A percentile compares a stretch with the other conserved stretches of the same genome.
Evolutionary conservation across 92 coral and sea anemone species (phyloP).

Genomic region (Pocillopora meandrina): DNA sequence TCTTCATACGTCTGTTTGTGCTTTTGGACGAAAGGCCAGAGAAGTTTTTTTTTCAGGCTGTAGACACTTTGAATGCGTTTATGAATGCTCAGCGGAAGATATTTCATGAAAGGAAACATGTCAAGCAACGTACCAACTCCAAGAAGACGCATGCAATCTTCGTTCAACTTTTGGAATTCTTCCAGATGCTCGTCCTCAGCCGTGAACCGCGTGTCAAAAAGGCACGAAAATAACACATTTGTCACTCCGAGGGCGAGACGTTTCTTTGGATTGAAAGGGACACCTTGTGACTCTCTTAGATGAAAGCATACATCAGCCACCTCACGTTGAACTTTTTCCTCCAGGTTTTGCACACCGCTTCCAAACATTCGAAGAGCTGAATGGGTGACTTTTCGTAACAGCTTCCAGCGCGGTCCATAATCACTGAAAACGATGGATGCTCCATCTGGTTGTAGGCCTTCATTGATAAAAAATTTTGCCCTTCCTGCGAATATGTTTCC

Average conservation of each 20-base stretch:
- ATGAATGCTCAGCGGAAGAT: conserved; percentile 55
- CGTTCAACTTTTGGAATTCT: conserved; percentile 52
- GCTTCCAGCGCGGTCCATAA: conserved; percentile 39
- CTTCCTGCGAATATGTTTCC: conserved; percentile 70
- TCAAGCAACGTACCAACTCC: conserved; percentile 57
- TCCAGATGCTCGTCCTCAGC: conserved; percentile 59
- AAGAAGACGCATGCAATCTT: conserved; percentile 49
- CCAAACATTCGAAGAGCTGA: conserved; percentile 62
- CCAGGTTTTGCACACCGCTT: conserved; percentile 46
- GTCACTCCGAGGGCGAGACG: conserved; percentile 45
- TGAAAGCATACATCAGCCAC: conserved; percentile 41
- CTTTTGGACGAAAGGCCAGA: conserved; percentile 43
- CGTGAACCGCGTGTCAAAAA: conserved; percentile 60
- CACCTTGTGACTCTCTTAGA: conserved; percentile 51
- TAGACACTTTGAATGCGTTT: conserved; percentile 44
- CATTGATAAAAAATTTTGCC: conserved; percentile 33
- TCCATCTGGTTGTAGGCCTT: conserved; percentile 26
- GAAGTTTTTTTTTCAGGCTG: conserved; percentile 49
- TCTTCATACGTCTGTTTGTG: conserved; percentile 49
- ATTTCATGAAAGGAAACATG: conserved; percentile 65
- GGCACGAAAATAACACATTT: conserved; percentile 64
- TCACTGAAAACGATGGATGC: conserved; percentile 52
- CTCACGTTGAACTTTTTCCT: conserved; percentile 42
- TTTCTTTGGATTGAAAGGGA: conserved; percentile 58
- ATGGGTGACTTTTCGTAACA: conserved; percentile 59